Base-by-base conservation (phyloP, 2,113 vertebrate species). In the Xerus inauris region DNA sequence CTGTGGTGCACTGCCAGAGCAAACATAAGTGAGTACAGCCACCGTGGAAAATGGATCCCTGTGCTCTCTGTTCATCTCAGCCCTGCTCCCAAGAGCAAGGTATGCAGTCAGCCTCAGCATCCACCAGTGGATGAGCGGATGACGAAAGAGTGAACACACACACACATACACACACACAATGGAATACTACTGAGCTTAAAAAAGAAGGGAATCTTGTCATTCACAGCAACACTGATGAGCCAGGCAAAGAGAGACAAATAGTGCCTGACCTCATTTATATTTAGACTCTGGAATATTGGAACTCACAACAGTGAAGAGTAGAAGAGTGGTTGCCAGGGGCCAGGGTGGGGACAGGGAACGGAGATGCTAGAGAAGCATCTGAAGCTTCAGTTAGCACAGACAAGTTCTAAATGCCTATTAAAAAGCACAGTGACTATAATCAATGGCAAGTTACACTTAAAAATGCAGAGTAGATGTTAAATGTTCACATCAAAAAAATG, bases 291-390 rank as follows among this genome's bases (percentile, higher is more conserved):
- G 49, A 35, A n/a, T 51, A 8, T 10, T 22, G 32, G 32, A 51
- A 11, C 4, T 24, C 9, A 20, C 4, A 35, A 20, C 7, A 40
- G 24, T 59, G 51, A 11, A 20, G 24, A 32, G 8, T 24, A 16
- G 71, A 26, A 12, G 30, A 32, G 8, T 40, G 20, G 5, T 30
- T 62, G n/a, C 9, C 35, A 5, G 38, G 5, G 1, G 4, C 5
- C 38, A 4, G 5, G 11, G 8, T 8, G 6, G 38, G 20, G 19
- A 20, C 1, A 6, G 1, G 51, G 8, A 32, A 5, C 7, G 26
- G 11, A n/a, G 32, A 80, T 8, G 32, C 8, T 14, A 6, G 47
- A 26, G 64, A 26, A 71, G 42, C 2, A 26, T 35, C 7, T 13
- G 3, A 17, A 22, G 49, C 67, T 69, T 32, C 51, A 30, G 5